Base-by-base conservation (phyloP, 2,113 vertebrate species). In the Sterrhoptilus dennistouni region DNA sequence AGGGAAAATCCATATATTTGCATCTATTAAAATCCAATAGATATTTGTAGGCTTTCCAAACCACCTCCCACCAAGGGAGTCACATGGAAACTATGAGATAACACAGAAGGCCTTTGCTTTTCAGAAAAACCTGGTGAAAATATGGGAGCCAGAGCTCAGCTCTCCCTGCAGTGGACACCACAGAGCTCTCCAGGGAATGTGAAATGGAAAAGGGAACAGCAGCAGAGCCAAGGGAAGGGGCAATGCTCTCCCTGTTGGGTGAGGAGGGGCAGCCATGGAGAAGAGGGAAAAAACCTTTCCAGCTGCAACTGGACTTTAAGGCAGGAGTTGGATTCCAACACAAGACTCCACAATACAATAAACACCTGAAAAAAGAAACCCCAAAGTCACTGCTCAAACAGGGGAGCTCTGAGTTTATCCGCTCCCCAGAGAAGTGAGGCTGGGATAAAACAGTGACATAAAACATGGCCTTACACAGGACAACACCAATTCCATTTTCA, bases 351-450 rank as follows among this genome's bases (percentile, higher is more conserved):
- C 4, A 22, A 5, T 5, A 77, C 10, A 47, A 44, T 2, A 15
- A 18, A 20, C 47, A 8, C 5, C 11, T 3, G 6, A 24, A 44
- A 47, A 76, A 25, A 1, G 27, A 45, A 56, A 63, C 6, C n/a
- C 40, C 19, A 2, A 27, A 1, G 1, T 11, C 24, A 17, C 3
- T 53, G 36, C 52, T 66, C 14, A 23, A 6, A 28, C 0, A 3
- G 35, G 24, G 20, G 11, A 47, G 16, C 16, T 27, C 61, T 8
- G 6, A 79, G 47, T 11, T 52, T 14, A 44, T 47, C 4, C 8
- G 11, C 53, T 65, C 20, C 50, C 11, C 9, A 21, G 16, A 38
- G 38, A 13, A 92, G 25, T 0, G 0, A 75, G 14, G 5, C 59
- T 15, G 27, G 44, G n/a, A 49, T 24, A 31, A 61, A 83, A 21